Conservation (phyloP, 2,797 vertebrate species). For the Sciurus carolinensis region DNA sequence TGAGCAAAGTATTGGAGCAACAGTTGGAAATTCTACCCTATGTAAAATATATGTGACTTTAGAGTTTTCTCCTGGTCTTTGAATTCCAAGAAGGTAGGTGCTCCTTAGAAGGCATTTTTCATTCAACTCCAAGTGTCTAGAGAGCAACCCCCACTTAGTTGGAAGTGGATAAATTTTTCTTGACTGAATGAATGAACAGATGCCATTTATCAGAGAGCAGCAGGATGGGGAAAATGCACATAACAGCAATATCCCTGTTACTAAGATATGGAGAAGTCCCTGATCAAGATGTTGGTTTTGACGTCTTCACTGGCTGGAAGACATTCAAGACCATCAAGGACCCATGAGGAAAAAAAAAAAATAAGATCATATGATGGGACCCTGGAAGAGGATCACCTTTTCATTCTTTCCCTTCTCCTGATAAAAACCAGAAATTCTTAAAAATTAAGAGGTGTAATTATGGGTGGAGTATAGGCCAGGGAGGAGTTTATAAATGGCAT, state of each 20-base stretch:
- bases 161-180: neutral
- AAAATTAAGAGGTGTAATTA: neutral
- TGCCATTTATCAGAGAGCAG: neutral
- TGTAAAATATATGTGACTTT: neutral
- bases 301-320: neutral
- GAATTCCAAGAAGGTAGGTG: constrained; percentile 30
- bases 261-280: neutral
- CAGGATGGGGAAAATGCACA: neutral
- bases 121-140: neutral
- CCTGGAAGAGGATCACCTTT: neutral
- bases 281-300: constrained; percentile 45
- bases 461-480: neutral
- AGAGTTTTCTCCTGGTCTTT: neutral
- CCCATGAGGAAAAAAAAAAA: neutral
- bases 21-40: neutral
- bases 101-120: neutral
- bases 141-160: constrained; percentile 1
- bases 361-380: neutral
- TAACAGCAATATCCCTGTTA: neutral
- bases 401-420: neutral
- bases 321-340: neutral
- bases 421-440: constrained; percentile 4
- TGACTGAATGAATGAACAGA: neutral
- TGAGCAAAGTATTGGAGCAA: neutral
- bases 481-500: neutral